A percentile compares a stretch with the other conserved stretches of the same genome.
phyloP scores from a whole-genome alignment of 2,797 vertebrate species.

The Anguilla pacifica region DNA sequence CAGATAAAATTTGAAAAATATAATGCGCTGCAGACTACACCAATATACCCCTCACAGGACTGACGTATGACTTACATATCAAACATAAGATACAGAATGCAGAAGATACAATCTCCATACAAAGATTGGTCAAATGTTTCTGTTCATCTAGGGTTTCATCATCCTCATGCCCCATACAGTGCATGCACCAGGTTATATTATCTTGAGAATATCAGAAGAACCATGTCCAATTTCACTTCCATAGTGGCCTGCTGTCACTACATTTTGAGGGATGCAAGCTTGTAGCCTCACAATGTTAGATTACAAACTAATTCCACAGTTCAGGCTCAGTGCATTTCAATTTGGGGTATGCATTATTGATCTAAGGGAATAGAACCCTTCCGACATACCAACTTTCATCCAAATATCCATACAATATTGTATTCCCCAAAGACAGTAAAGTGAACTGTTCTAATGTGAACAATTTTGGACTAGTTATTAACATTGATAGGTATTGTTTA shows the following conservation, averaged over 20 bases:
- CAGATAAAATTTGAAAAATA: too few species aligned
- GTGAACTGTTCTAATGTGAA: not conserved
- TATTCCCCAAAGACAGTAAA: conserved; percentile 24
- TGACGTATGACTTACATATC: too few species aligned
- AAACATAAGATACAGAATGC: too few species aligned
- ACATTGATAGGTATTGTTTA: not conserved
- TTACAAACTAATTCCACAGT: conserved; percentile 64
- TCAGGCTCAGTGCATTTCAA: conserved; percentile 67
- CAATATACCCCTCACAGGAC: too few species aligned
- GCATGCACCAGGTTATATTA: conserved; percentile 57
- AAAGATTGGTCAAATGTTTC: too few species aligned
- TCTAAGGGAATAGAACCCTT: conserved; percentile 50
- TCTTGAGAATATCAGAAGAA: conserved; percentile 44
- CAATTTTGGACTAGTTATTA: not conserved
- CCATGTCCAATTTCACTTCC: conserved; percentile 60
- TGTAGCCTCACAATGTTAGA: conserved; percentile 60
- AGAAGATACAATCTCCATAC: too few species aligned
- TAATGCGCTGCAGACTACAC: too few species aligned
- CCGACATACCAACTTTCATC: conserved; percentile 51
- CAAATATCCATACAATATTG: conserved; percentile 52
- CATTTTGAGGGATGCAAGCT: conserved; percentile 47
- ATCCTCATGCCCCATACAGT: conserved; percentile 31
- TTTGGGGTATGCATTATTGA: conserved; percentile 67
- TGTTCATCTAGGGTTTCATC: conserved; percentile 42
- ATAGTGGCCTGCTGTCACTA: conserved; percentile 42